Evolutionary conservation across 2,888 invertebrate species (phyloP).

Genomic region (Tortricodes alternella): DNA sequence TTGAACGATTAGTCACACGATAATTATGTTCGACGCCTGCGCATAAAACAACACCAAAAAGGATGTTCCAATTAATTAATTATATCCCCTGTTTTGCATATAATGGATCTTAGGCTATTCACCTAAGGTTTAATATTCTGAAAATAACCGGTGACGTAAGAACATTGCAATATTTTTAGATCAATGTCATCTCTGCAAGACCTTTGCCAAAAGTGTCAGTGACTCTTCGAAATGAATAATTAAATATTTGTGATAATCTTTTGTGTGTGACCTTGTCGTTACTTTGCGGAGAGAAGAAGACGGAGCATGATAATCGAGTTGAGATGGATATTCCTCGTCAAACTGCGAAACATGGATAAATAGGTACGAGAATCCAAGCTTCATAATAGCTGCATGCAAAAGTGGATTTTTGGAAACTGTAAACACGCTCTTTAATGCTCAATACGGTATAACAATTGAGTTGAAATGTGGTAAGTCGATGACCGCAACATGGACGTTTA

Average conservation of each 20-base stretch:
- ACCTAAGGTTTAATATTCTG: background rate
- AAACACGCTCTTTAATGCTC: no score
- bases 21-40: conserved; percentile 13
- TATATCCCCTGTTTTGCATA: background rate
- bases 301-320: background rate
- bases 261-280: background rate
- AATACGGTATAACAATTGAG: no score
- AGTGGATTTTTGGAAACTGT: no score
- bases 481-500: no score
- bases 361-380: no score
- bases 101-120: conserved; percentile 11
- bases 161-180: conserved; percentile 50
- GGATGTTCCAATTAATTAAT: conserved; percentile 16
- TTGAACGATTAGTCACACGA: conserved; percentile 20
- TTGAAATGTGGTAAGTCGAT: no score
- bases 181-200: conserved; percentile 60
- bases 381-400: no score
- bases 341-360: no score
- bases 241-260: conserved; percentile 2
- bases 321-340: no score
- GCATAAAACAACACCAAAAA: conserved; percentile 16
- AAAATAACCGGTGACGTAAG: conserved; percentile 6
- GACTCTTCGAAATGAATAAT: conserved; percentile 45
- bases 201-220: conserved; percentile 63
- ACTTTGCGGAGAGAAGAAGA: background rate